These are phyloP conservation scores for Aelia acuminata DNA, from an alignment of 2,888 invertebrate genomes.

Conservation along the genomic window DNA sequence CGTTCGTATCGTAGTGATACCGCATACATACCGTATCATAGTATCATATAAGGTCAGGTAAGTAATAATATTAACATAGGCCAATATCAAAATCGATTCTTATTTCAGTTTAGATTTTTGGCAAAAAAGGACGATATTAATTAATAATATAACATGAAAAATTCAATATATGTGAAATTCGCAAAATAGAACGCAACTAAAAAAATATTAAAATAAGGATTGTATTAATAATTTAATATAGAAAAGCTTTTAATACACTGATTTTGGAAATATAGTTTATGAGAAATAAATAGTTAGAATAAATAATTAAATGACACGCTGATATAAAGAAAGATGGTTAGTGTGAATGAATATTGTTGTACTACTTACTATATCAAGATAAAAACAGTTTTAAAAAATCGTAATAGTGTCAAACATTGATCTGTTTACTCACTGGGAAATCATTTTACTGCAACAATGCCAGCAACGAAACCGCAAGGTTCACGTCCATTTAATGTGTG, in stretches of 20 bases:
- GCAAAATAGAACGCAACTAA: background rate
- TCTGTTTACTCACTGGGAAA: slow-evolving; percentile 16
- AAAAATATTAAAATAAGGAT: too few relatives aligned
- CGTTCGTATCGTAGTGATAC: background rate
- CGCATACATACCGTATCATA: background rate
- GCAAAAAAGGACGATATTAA: too few relatives aligned
- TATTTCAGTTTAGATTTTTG: background rate
- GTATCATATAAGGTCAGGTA: background rate
- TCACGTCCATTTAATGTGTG: slow-evolving; percentile 16
- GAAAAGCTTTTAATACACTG: too few relatives aligned
- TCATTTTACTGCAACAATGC: background rate
- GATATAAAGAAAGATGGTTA: background rate
- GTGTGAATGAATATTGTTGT: background rate
- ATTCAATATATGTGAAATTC: background rate
- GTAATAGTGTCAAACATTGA: background rate
- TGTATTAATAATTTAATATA: too few relatives aligned
- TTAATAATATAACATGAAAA: background rate
- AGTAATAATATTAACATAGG: background rate
- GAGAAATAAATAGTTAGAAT: too few relatives aligned
- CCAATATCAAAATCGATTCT: background rate
- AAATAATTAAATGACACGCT: too few relatives aligned
- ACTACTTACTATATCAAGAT: background rate
- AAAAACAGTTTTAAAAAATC: background rate
- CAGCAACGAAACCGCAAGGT: background rate
- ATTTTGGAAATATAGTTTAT: too few relatives aligned